Conservation (phyloP, 2,888 invertebrate genomes). For the Hemicrepidius hirtus region DNA sequence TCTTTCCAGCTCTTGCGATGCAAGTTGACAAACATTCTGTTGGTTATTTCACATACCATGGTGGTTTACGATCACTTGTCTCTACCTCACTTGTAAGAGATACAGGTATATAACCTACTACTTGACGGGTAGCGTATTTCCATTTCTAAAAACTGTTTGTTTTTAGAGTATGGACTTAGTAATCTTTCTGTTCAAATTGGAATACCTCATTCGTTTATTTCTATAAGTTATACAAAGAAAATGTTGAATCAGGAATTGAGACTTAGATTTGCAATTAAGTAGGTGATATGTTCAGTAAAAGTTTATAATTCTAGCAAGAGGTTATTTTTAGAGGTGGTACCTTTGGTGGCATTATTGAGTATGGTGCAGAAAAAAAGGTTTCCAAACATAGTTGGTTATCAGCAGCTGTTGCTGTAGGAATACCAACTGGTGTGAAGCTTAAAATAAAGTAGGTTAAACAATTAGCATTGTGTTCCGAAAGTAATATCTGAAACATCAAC, state of each 20-base stretch:
- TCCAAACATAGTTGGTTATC: conserved; percentile 92
- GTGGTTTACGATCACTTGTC: conserved; percentile 83
- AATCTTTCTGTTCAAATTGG: conserved; percentile 87
- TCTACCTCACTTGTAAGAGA: conserved; percentile 88
- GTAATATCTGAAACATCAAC: conserved; percentile 55
- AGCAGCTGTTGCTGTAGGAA: conserved; percentile 89
- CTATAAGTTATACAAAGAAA: conserved; percentile 86
- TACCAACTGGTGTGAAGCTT: conserved; percentile 91
- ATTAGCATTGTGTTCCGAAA: conserved; percentile 27
- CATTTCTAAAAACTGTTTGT: background rate
- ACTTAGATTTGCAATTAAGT: conserved; percentile 86
- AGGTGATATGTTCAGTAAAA: conserved; percentile 69
- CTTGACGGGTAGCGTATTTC: background rate
- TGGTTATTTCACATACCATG: conserved; percentile 91
- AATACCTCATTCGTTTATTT: conserved; percentile 86
- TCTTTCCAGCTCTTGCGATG: conserved; percentile 82
- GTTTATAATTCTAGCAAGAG: too few species aligned
- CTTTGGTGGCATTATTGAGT: conserved; percentile 90
- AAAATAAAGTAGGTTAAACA: conserved; percentile 83
- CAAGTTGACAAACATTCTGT: conserved; percentile 92
- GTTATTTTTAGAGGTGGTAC: conserved; percentile 82
- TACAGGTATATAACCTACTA: conserved; percentile 81
- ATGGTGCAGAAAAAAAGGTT: conserved; percentile 94
- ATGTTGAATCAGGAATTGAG: conserved; percentile 87
- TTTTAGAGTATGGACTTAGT: conserved; percentile 71